Percentiles rank a stretch among this genome's conserved stretches.
phyloP scores from a whole-genome alignment of 2,113 vertebrate species.

The Melanostigma gelatinosum region DNA sequence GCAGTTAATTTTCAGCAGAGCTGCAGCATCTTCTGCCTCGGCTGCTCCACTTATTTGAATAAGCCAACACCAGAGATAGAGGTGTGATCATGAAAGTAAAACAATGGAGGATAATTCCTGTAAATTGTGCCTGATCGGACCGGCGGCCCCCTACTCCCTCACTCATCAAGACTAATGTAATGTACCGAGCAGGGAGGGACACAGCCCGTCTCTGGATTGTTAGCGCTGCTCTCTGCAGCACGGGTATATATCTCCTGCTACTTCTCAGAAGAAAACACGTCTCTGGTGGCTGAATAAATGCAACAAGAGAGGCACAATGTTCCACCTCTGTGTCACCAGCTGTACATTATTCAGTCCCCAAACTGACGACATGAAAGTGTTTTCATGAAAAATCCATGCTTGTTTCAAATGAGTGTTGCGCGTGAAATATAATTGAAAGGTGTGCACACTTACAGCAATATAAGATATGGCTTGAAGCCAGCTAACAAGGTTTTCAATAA shows the following conservation, averaged over 20 bases:
- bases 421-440: conserved; percentile 5
- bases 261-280: neutral
- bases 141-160: conserved; percentile 29
- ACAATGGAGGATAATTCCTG: conserved; percentile 66
- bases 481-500: neutral
- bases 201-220: conserved; percentile 35
- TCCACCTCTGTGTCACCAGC: conserved; percentile 36
- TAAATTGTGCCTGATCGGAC: conserved; percentile 69
- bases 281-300: conserved; percentile 12
- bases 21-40: conserved; percentile 47
- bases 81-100: conserved; percentile 73
- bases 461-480: neutral
- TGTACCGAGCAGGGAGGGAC: conserved; percentile 40
- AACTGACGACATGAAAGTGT: neutral
- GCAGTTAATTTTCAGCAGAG: conserved; percentile 62
- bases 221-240: conserved; percentile 23
- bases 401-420: neutral
- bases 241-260: conserved; percentile 37
- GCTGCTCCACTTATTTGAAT: conserved; percentile 72
- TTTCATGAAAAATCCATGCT: neutral
- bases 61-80: conserved; percentile 48
- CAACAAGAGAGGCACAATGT: conserved; percentile 27
- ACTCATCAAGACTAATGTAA: conserved; percentile 60
- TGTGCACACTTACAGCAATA: neutral
- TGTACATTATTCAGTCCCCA: conserved; percentile 10